Conservation (phyloP, 2,797 vertebrate genomes). For the Rhabdomys pumilio region DNA sequence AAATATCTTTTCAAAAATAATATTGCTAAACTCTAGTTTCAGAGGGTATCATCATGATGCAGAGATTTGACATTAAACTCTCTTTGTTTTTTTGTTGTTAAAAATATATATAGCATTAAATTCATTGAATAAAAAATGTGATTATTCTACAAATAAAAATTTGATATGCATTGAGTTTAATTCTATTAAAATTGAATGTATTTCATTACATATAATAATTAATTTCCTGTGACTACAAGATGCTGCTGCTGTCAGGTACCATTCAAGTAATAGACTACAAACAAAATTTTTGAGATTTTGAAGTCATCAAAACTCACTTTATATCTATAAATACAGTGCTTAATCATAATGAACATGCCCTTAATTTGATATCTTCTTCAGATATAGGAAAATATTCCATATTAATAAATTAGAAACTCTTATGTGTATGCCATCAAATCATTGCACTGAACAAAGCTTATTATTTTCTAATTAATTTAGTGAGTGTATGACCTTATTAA, state of each 20-base stretch:
- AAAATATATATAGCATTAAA: neutral
- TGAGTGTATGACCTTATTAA: neutral
- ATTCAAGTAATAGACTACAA: constrained; percentile 70
- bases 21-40: neutral
- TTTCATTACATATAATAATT: constrained; percentile 73
- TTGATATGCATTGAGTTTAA: neutral
- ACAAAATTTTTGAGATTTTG: constrained; percentile 73
- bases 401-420: neutral
- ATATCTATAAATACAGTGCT: neutral
- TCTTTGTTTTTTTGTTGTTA: neutral
- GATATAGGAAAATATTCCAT: neutral
- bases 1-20: neutral
- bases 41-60: neutral
- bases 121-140: neutral
- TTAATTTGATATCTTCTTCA: neutral
- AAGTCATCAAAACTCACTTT: constrained; percentile 38
- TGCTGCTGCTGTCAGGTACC: constrained; percentile 38
- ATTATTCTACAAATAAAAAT: neutral
- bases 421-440: neutral
- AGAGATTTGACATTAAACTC: neutral
- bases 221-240: constrained; percentile 74
- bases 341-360: neutral
- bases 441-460: neutral
- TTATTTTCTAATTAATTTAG: neutral
- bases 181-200: neutral